phyloP scores from a whole-genome alignment of 2,888 invertebrate species.

The Lasioglossum leucozonium region DNA sequence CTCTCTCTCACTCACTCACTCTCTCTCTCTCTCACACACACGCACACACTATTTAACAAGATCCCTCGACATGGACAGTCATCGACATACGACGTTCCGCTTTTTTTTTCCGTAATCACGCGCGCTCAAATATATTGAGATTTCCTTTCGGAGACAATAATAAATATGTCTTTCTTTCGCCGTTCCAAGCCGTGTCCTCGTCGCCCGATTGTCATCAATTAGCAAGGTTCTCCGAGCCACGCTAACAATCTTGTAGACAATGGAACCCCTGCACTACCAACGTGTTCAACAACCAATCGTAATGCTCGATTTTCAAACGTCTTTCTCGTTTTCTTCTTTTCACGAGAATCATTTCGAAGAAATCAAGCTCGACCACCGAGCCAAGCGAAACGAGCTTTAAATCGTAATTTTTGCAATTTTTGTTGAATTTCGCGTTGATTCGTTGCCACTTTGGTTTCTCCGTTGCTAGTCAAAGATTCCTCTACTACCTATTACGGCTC shows the following conservation, averaged over 20 bases:
- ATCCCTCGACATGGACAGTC: neutral
- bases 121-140: slow-evolving; percentile 13
- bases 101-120: neutral
- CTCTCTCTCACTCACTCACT: slow-evolving; percentile 13
- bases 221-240: slow-evolving; percentile 1
- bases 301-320: neutral
- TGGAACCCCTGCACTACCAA: neutral
- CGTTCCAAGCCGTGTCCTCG: slow-evolving; percentile 41
- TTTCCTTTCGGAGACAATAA: slow-evolving; percentile 43
- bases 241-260: slow-evolving; percentile 11
- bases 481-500: neutral
- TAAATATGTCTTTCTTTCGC: neutral
- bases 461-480: neutral
- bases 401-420: neutral
- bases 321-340: neutral
- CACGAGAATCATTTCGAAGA: neutral
- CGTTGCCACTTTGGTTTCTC: neutral
- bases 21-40: slow-evolving; percentile 9
- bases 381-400: too few species aligned
- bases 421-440: neutral
- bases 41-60: slow-evolving; percentile 49
- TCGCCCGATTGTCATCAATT: slow-evolving; percentile 51
- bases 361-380: neutral
- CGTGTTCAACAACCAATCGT: neutral
- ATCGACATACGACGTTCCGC: neutral